Conservation (phyloP, 2,113 vertebrate genomes). For the Eretmochelys imbricata region DNA sequence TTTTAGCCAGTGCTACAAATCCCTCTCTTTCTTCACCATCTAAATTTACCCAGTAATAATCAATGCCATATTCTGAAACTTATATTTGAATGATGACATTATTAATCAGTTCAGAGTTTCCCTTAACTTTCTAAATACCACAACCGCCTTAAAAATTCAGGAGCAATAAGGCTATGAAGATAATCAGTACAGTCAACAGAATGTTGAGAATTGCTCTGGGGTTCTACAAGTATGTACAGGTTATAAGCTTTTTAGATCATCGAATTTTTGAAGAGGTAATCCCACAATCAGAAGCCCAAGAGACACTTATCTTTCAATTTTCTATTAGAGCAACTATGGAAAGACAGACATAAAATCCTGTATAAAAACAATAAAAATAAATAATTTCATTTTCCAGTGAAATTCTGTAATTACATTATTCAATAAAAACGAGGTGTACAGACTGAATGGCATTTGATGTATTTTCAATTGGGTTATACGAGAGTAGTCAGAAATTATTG, state of each 20-base stretch:
- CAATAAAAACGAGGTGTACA: background rate
- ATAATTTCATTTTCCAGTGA: background rate
- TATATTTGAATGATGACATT: background rate
- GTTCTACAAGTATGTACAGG: background rate
- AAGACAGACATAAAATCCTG: background rate
- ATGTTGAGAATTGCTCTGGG: background rate
- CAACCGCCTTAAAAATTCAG: fast-evolving
- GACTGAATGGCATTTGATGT: too few relatives aligned
- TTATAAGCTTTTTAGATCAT: background rate
- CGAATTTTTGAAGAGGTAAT: background rate
- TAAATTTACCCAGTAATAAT: background rate
- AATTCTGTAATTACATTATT: background rate
- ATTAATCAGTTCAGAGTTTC: background rate
- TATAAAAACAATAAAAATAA: background rate
- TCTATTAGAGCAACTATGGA: background rate
- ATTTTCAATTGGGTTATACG: background rate
- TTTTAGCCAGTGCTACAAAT: background rate
- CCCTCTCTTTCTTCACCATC: background rate
- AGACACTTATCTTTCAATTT: background rate
- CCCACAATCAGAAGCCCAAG: fast-evolving
- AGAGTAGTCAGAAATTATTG: background rate
- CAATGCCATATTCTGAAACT: background rate
- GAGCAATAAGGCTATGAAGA: background rate
- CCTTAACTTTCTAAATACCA: background rate
- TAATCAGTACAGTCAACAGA: background rate